A percentile compares a stretch with the other conserved stretches of the same genome.
Evolutionary conservation across 64 coral and sea anemone genomes (phyloP).

Genomic region (Platygyra sinensis): DNA sequence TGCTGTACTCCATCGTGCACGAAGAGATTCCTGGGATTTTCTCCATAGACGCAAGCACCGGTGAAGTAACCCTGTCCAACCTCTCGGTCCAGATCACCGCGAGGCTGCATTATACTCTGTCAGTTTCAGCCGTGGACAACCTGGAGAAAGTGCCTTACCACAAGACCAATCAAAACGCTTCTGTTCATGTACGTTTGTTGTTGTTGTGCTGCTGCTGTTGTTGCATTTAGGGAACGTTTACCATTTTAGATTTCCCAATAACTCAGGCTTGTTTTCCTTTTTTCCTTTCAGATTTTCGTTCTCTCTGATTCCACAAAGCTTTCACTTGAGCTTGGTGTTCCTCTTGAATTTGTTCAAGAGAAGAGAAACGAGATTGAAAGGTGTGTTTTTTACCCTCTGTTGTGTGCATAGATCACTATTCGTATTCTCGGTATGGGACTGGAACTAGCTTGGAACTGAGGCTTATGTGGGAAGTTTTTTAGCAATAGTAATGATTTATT

Average conservation of each 20-base stretch:
- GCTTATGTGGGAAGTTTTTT: too few species aligned
- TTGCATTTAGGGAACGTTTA: background rate
- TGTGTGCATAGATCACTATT: background rate
- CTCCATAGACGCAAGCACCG: constrained; percentile 11
- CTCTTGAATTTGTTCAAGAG: constrained; percentile 12
- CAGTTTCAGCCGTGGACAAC: constrained; percentile 52
- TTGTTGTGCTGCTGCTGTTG: background rate
- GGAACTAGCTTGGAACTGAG: too few species aligned
- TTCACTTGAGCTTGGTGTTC: constrained; percentile 13
- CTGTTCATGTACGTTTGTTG: constrained; percentile 31
- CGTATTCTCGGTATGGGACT: too few species aligned
- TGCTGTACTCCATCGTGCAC: constrained; percentile 25
- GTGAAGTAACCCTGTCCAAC: constrained; percentile 23
- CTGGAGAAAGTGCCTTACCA: constrained; percentile 35
- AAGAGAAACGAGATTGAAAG: constrained; percentile 19
- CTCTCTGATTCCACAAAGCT: constrained; percentile 14
- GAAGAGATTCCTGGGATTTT: constrained; percentile 30
- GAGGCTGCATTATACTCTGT: background rate
- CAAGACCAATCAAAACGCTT: constrained; percentile 6
- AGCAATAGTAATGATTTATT: too few species aligned
- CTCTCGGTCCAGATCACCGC: background rate
- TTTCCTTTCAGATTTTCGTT: constrained; percentile 27
- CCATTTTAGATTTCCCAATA: too few species aligned
- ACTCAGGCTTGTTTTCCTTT: background rate
- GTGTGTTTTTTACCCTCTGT: background rate